A percentile compares a stretch with the other conserved stretches of the same genome.
Evolutionary conservation across 2,113 vertebrate genomes (phyloP).

Genomic region (Myodes glareolus): DNA sequence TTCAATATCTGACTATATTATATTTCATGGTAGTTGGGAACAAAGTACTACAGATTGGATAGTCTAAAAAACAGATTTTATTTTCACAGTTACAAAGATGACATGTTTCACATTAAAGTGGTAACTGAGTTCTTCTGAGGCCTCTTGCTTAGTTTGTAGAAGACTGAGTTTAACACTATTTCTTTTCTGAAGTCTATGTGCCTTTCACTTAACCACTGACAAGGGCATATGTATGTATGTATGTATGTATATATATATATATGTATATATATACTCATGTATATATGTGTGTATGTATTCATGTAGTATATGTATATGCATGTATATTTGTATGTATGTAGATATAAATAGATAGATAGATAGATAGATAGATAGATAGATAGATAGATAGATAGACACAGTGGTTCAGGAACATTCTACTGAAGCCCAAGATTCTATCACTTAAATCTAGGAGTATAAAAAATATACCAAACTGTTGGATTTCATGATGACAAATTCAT

Average conservation of each 20-base stretch:
- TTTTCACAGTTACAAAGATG: background rate
- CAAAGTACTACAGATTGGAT: background rate
- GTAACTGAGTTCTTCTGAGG: background rate
- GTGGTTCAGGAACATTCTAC: background rate
- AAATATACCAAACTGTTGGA: background rate
- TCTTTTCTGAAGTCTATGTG: background rate
- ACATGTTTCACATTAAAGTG: background rate
- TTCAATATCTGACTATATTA: no score
- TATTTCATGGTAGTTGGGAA: background rate
- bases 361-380: no score
- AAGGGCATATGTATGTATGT: background rate
- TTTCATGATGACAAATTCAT: background rate
- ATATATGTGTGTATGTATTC: no score
- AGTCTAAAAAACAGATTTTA: background rate
- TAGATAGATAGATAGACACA: no score
- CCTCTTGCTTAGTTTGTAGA: background rate
- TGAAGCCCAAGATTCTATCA: background rate
- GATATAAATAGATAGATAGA: no score
- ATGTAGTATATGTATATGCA: no score
- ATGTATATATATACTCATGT: no score
- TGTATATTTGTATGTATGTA: no score
- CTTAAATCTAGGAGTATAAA: background rate
- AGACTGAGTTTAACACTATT: background rate
- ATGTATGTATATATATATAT: no score
- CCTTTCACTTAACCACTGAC: background rate